phyloP scores from a whole-genome alignment of 2,888 invertebrate species.

The Aporophyla lueneburgensis region DNA sequence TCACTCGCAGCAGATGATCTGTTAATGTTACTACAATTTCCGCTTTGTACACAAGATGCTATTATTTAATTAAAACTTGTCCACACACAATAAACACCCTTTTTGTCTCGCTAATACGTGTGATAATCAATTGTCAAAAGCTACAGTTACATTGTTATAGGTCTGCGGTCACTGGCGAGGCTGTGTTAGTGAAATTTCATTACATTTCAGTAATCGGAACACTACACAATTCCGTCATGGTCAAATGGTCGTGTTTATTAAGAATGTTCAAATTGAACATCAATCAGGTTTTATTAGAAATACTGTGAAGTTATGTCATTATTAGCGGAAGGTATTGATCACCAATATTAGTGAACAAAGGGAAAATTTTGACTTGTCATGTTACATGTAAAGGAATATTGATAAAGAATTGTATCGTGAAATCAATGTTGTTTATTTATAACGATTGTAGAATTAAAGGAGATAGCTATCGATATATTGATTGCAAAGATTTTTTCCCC shows the following conservation, averaged over 20 bases:
- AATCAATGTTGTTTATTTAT: neutral
- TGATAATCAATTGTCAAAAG: slow-evolving; percentile 45
- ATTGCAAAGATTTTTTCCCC: neutral
- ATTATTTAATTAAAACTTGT: slow-evolving; percentile 73
- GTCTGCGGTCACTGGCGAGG: slow-evolving; percentile 49
- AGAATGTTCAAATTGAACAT: slow-evolving; percentile 67
- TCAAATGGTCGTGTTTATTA: slow-evolving; percentile 71
- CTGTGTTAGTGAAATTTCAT: slow-evolving; percentile 75
- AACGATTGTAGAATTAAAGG: neutral
- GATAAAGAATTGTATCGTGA: neutral
- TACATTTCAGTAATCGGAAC: slow-evolving; percentile 73
- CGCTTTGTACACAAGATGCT: slow-evolving; percentile 67
- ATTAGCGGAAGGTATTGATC: slow-evolving; percentile 28
- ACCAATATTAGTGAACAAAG: neutral
- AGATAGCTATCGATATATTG: too few relatives aligned
- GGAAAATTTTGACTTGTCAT: neutral
- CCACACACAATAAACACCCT: slow-evolving; percentile 51
- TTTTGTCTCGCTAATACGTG: slow-evolving; percentile 39
- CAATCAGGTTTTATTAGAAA: slow-evolving; percentile 55
- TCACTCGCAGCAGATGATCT: slow-evolving; percentile 69
- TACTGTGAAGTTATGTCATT: slow-evolving; percentile 16
- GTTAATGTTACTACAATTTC: slow-evolving; percentile 65
- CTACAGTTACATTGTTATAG: slow-evolving; percentile 63
- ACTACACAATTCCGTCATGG: slow-evolving; percentile 71
- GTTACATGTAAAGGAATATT: neutral